Base-by-base conservation (phyloP, 2,113 vertebrate species). In the Cyprinodon variegatus region DNA sequence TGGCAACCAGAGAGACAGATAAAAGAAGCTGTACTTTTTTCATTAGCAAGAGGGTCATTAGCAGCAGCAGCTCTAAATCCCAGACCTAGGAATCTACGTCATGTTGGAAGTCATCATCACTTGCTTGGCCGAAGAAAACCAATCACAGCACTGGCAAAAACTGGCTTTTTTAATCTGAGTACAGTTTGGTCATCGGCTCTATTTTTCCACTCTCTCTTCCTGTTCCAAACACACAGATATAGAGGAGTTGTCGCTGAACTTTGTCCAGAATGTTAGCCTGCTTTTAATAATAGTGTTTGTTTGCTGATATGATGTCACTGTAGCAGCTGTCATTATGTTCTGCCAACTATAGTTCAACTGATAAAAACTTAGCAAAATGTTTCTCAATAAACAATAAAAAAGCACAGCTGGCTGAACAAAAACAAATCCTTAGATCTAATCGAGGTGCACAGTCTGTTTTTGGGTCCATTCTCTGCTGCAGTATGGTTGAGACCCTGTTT, bases 161-260 rank as follows among this genome's bases (percentile, higher is more conserved):
- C 62, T 22, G 39, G 38, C 20, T 77, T 48, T 84, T 84, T 88
- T 85, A 83, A 85, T 80, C 50, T 39, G 50, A 57, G 50, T 20
- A 57, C 50, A 10, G 50, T 20, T 57, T 57, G 50, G 50, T 20
- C 20, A 9, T 57, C 20, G 17, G 50, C 17, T 57, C 17, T n/a
- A n/a, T 57, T 53, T 88, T 86, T 83, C 82, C 68, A 68, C 78
- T 82, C 71, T 69, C 53, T 65, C 60, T 88, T 89, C 88, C 88
- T 90, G 78, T 77, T 86, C 72, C 70, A 78, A 73, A 81, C 40
- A 46, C 15, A 13, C 46, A 66, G 65, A 87, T 75, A 45, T 73
- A 79, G 68, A 59, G 60, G 65, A 81, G 70, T 77, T 69, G 13
- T 66, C 82, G 61, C 39, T 72, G 39, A 69, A 72, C 20, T 0